phyloP scores from a whole-genome alignment of 1,140 invertebrate species.

The Galleria mellonella region DNA sequence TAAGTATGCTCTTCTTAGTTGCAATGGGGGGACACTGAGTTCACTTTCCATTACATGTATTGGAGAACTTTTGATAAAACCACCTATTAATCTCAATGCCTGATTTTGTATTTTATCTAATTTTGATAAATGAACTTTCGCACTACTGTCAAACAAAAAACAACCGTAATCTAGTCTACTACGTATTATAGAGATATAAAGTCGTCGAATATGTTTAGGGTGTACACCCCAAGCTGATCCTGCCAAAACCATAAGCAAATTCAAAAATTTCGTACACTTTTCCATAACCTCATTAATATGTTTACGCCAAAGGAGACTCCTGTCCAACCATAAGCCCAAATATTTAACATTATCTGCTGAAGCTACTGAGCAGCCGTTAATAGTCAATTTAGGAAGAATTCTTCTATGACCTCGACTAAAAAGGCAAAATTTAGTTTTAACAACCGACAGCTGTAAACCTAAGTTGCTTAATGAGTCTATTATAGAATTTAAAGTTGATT shows the following conservation, averaged over 20 bases:
- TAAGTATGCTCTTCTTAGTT: no score
- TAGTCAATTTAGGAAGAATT: background rate
- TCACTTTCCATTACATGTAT: no score
- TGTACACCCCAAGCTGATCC: conserved; percentile 13
- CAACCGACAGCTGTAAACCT: conserved; percentile 11
- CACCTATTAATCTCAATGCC: no score
- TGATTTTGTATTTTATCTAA: no score
- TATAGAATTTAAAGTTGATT: conserved; percentile 13
- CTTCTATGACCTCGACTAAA: conserved; percentile 15
- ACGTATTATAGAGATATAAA: no score
- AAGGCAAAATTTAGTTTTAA: conserved; percentile 18
- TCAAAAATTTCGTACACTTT: conserved; percentile 12
- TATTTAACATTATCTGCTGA: conserved; percentile 5
- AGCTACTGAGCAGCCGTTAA: background rate
- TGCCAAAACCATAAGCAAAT: conserved; percentile 16
- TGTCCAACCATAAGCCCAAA: conserved; percentile 11
- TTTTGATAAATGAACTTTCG: no score
- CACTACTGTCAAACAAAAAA: no score
- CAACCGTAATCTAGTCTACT: no score
- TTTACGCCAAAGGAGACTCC: conserved; percentile 7
- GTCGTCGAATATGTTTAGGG: conserved; percentile 11
- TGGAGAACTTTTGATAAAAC: no score
- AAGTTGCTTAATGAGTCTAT: conserved; percentile 7
- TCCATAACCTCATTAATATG: conserved; percentile 8
- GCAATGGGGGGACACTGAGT: no score